phyloP scores from a whole-genome alignment of 2,113 vertebrate species.

The Sebastes fasciatus region DNA sequence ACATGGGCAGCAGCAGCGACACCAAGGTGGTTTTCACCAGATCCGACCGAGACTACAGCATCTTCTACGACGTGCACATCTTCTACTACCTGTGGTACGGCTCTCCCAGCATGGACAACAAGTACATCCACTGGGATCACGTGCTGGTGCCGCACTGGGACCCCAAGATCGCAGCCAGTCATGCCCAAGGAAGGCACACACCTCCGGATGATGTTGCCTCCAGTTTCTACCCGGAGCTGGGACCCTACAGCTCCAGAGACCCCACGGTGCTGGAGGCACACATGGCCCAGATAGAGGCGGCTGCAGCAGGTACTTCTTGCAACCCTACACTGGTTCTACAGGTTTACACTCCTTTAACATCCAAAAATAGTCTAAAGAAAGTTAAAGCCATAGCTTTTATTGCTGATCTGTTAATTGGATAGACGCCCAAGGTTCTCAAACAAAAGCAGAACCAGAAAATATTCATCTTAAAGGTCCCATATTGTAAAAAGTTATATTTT shows the following conservation, averaged over 20 bases:
- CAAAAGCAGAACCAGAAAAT: neutral
- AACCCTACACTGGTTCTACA: neutral
- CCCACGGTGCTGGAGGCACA: conserved; percentile 88
- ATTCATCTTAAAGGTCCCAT: too few species aligned
- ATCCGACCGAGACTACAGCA: conserved; percentile 81
- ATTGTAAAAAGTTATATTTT: too few species aligned
- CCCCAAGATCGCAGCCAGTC: conserved; percentile 92
- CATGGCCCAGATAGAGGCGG: conserved; percentile 88
- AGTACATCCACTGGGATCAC: conserved; percentile 92
- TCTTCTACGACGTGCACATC: conserved; percentile 90
- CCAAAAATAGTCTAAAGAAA: neutral
- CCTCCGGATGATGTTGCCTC: conserved; percentile 90
- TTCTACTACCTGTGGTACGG: conserved; percentile 95
- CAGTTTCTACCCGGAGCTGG: conserved; percentile 90
- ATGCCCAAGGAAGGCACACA: conserved; percentile 89
- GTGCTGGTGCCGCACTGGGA: conserved; percentile 94
- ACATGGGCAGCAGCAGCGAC: conserved; percentile 73
- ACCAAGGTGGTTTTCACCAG: conserved; percentile 85
- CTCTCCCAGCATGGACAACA: conserved; percentile 83
- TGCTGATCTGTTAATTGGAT: neutral
- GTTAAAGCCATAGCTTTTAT: neutral
- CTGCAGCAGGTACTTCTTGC: conserved; percentile 86
- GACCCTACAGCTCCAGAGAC: conserved; percentile 93
- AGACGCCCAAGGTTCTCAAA: neutral
- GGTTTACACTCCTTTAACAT: neutral